Conservation (phyloP, 2,797 vertebrate genomes). For the Rhodeus uyekii region DNA sequence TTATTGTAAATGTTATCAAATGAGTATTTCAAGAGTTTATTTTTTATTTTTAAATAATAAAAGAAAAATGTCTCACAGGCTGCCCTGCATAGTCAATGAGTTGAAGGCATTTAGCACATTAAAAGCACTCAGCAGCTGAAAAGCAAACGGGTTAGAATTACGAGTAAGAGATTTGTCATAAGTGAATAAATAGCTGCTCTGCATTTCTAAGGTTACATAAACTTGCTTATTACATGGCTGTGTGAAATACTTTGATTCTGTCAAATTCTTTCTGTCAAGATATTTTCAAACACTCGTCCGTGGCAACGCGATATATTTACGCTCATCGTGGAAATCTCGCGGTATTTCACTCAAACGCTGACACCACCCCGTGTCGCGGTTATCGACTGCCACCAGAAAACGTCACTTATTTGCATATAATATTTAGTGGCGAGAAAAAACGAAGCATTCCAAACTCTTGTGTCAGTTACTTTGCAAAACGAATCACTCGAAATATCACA, state of each 20-base stretch:
- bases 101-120: conserved; percentile 57
- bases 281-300: not conserved
- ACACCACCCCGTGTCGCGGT: not conserved
- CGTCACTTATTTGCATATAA: not conserved
- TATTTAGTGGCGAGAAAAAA: not conserved
- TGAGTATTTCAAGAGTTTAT: not conserved
- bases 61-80: conserved; percentile 53
- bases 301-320: not conserved
- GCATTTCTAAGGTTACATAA: not conserved
- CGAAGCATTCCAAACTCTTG: not conserved
- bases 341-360: not conserved
- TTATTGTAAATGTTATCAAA: not conserved
- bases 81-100: not conserved
- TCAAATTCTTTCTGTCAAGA: not conserved
- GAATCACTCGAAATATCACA: not conserved
- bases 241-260: not conserved
- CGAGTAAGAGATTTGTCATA: not conserved
- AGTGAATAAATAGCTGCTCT: not conserved
- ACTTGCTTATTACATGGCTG: not conserved
- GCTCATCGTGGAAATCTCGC: not conserved
- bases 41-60: not conserved
- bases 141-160: not conserved
- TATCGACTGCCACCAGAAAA: not conserved
- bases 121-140: conserved; percentile 43
- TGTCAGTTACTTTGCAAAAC: not conserved